Evolutionary conservation across 2,113 vertebrate species (phyloP).

Genomic region (Syngnathoides biaculeatus): DNA sequence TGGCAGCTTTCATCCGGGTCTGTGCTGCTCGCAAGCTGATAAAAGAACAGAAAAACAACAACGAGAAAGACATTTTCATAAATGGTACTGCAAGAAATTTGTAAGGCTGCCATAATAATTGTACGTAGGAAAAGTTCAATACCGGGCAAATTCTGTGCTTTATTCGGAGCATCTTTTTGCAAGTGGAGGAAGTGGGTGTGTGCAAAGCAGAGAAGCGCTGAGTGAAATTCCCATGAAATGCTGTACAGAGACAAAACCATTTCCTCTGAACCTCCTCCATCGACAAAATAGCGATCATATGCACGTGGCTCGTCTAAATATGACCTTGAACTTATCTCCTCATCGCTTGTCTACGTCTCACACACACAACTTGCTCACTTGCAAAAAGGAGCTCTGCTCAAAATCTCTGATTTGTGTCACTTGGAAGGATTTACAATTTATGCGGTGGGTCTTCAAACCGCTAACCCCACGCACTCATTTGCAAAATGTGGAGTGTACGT

Average conservation of each 20-base stretch:
- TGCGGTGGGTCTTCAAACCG: no score
- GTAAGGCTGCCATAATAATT: not conserved
- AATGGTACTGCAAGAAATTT: not conserved
- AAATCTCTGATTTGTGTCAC: no score
- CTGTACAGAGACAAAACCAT: not conserved
- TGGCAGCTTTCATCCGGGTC: slow-evolving; percentile 17
- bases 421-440: no score
- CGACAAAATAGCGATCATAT: no score
- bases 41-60: not conserved
- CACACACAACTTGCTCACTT: no score
- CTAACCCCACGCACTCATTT: no score
- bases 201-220: not conserved
- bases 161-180: not conserved
- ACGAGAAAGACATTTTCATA: not conserved
- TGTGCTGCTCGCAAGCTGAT: not conserved
- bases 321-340: no score
- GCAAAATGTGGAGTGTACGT: no score
- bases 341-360: no score
- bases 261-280: not conserved
- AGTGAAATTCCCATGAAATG: not conserved
- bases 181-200: not conserved
- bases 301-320: no score
- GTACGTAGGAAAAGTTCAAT: not conserved
- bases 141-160: not conserved
- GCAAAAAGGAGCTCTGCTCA: no score